A percentile compares a stretch with the other conserved stretches of the same genome.
Conservation (phyloP, 2,113 vertebrate genomes). For the Sebastes schlegelii region DNA sequence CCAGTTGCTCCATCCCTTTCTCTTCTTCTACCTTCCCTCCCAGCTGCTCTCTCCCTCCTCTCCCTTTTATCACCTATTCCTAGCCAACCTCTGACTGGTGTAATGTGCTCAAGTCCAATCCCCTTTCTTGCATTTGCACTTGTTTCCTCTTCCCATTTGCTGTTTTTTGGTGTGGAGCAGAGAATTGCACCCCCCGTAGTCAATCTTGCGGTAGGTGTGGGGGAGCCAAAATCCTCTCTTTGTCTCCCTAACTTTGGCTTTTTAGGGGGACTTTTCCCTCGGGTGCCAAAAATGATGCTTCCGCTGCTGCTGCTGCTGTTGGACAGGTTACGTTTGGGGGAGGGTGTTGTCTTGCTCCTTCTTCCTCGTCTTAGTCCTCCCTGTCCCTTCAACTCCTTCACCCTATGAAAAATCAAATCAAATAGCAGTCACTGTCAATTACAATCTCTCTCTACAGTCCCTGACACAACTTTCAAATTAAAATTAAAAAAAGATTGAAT, state of each 20-base stretch:
- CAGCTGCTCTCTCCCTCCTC: not conserved
- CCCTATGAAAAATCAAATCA: constrained; percentile 80
- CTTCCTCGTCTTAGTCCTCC: constrained; percentile 69
- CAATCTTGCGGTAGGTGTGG: constrained; percentile 56
- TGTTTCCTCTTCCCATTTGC: constrained; percentile 41
- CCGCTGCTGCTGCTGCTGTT: constrained; percentile 28
- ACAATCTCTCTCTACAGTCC: not conserved
- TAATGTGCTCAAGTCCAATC: constrained; percentile 67
- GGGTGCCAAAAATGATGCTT: not conserved
- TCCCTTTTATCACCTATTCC: constrained; percentile 10
- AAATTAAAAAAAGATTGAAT: not conserved
- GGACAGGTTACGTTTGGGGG: constrained; percentile 83
- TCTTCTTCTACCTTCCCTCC: constrained; percentile 10
- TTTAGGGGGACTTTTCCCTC: constrained; percentile 87
- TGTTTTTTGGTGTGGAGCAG: constrained; percentile 81
- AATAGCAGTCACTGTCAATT: not conserved
- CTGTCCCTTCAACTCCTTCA: constrained; percentile 91
- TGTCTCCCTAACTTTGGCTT: constrained; percentile 83
- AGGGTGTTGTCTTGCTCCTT: constrained; percentile 60
- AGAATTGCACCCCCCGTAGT: constrained; percentile 66
- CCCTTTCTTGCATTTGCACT: constrained; percentile 13
- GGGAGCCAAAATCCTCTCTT: constrained; percentile 30
- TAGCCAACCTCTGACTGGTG: constrained; percentile 73
- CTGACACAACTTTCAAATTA: not conserved
- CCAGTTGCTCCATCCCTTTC: constrained; percentile 11